These are phyloP conservation scores for Enteromius fasciolatus DNA, from an alignment of 2,797 vertebrate species.

Conservation along the genomic window DNA sequence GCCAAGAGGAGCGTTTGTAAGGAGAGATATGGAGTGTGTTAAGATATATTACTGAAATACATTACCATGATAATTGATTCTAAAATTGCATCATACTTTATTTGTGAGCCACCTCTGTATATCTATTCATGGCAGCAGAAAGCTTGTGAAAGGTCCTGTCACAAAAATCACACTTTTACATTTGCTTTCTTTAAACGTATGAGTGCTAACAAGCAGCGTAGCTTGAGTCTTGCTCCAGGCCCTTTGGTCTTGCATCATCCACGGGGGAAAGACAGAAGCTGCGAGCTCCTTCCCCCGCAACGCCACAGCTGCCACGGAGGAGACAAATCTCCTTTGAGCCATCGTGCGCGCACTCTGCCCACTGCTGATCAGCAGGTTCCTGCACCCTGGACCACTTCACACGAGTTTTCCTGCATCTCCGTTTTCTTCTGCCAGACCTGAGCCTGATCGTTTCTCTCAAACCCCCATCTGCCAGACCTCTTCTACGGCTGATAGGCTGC, in stretches of 20 bases:
- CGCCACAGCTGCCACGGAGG: slow-evolving; percentile 50
- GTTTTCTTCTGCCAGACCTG: slow-evolving; percentile 43
- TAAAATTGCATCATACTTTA: slow-evolving; percentile 82
- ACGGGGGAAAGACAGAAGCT: slow-evolving; percentile 69
- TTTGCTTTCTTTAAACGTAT: slow-evolving; percentile 76
- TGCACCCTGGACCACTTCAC: slow-evolving; percentile 57
- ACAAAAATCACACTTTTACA: slow-evolving; percentile 80
- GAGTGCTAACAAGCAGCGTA: slow-evolving; percentile 74
- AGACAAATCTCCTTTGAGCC: slow-evolving; percentile 59
- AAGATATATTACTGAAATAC: slow-evolving; percentile 72
- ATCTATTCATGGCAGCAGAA: slow-evolving; percentile 77
- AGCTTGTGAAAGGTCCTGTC: slow-evolving; percentile 79
- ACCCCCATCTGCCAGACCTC: slow-evolving; percentile 45
- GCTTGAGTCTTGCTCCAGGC: slow-evolving; percentile 78
- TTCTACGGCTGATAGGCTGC: slow-evolving; percentile 35
- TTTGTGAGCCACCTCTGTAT: slow-evolving; percentile 77
- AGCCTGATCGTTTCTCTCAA: slow-evolving; percentile 49
- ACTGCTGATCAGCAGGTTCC: slow-evolving; percentile 54
- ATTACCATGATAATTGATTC: slow-evolving; percentile 83
- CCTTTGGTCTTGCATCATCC: slow-evolving; percentile 80
- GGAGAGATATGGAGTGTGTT: slow-evolving; percentile 69
- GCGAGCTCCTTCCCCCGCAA: slow-evolving; percentile 55
- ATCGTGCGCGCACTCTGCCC: slow-evolving; percentile 44
- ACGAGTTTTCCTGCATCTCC: slow-evolving; percentile 34
- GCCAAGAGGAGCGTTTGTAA: slow-evolving; percentile 78